Conservation (phyloP, 2,113 vertebrate genomes). For the Microtus montanus region DNA sequence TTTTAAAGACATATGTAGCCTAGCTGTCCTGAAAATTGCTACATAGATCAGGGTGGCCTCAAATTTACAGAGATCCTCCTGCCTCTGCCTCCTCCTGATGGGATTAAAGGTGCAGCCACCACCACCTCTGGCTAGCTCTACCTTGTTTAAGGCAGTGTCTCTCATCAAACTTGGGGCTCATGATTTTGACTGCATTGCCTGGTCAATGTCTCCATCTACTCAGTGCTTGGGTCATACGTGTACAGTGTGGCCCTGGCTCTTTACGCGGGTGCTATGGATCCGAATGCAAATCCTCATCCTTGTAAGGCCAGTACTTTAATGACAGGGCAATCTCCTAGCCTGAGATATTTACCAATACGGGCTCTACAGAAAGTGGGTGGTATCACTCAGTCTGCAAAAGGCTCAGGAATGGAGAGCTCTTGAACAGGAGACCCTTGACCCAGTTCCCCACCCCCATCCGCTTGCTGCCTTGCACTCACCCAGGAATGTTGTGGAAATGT, state of each 20-base stretch:
- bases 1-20: not conserved
- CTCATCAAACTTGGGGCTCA: not conserved
- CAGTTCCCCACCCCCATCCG: not conserved
- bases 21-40: not conserved
- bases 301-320: not conserved
- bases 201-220: not conserved
- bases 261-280: not conserved
- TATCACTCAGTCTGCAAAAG: not conserved
- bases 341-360: not conserved
- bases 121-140: not conserved
- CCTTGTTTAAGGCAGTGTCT: not conserved
- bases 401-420: not conserved
- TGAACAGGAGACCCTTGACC: not conserved
- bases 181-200: not conserved
- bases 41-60: not conserved
- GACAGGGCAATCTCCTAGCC: too few relatives aligned
- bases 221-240: not conserved
- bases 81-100: not conserved
- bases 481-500: slow-evolving; percentile 96
- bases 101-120: not conserved
- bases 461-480: slow-evolving; percentile 76
- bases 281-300: not conserved
- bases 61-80: not conserved
- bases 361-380: not conserved
- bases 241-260: too few relatives aligned